phyloP scores from a whole-genome alignment of 1,140 invertebrate species.

The Augochlora pura region DNA sequence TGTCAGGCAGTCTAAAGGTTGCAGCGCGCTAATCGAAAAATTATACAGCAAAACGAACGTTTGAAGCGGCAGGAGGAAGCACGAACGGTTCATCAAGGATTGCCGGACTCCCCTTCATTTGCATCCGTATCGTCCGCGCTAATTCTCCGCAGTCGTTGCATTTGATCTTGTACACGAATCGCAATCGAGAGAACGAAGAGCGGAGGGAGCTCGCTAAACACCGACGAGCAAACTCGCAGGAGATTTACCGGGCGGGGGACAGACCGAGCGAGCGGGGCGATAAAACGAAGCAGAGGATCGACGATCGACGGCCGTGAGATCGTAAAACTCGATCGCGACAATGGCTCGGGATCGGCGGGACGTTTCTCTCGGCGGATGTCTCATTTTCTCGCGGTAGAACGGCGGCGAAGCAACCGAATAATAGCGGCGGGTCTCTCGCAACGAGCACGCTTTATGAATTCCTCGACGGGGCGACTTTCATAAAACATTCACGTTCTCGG shows the following conservation, averaged over 20 bases:
- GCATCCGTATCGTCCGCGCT: too few species aligned
- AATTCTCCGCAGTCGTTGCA: too few species aligned
- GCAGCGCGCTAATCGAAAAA: too few species aligned
- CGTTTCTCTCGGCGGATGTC: neutral
- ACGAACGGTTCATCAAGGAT: too few species aligned
- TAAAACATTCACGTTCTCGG: conserved; percentile 8
- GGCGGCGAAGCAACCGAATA: neutral
- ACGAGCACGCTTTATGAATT: conserved; percentile 6
- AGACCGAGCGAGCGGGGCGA: neutral
- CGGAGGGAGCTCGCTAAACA: too few species aligned
- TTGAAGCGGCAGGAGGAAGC: too few species aligned
- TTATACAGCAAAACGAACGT: too few species aligned
- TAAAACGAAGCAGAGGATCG: neutral
- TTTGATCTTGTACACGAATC: neutral
- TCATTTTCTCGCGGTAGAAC: neutral
- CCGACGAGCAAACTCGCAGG: too few species aligned
- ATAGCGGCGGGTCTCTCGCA: neutral
- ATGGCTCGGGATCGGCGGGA: neutral
- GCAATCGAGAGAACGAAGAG: too few species aligned
- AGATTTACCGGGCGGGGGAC: neutral
- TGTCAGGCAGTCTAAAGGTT: too few species aligned
- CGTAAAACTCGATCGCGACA: neutral
- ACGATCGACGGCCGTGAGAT: neutral
- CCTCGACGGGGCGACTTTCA: neutral
- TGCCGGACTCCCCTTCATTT: too few species aligned